Conservation (phyloP, 2,113 vertebrate species). For the Patagioenas fasciata region DNA sequence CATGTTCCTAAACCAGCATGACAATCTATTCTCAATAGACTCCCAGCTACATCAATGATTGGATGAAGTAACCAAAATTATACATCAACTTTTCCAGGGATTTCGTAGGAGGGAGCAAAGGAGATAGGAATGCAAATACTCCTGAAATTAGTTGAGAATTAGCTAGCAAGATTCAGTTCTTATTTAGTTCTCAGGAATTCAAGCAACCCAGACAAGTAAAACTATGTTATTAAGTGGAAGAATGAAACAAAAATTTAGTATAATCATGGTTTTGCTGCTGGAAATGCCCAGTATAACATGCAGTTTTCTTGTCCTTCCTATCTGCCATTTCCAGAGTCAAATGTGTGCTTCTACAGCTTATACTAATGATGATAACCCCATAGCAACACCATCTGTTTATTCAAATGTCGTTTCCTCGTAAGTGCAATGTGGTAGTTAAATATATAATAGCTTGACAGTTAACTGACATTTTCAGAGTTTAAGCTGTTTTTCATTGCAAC, state of each 20-base stretch:
- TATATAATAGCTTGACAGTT: conserved; percentile 5
- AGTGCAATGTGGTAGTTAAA: background rate
- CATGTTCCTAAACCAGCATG: background rate
- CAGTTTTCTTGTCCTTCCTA: background rate
- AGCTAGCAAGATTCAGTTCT: background rate
- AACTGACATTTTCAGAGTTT: conserved; percentile 21
- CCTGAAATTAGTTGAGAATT: background rate
- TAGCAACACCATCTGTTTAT: conserved; percentile 40
- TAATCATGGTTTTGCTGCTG: background rate
- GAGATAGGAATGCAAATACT: background rate
- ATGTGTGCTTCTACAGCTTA: background rate
- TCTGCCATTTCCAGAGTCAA: conserved; percentile 7
- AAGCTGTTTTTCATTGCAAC: background rate
- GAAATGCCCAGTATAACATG: background rate
- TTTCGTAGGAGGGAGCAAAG: background rate
- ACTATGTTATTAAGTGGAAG: background rate
- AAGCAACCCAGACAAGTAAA: background rate
- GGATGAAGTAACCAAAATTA: background rate
- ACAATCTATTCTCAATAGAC: background rate
- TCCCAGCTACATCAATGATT: background rate
- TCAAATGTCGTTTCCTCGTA: conserved; percentile 18
- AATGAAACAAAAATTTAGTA: background rate
- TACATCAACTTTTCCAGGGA: accelerated
- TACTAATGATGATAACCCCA: conserved; percentile 3
- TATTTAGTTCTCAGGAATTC: background rate